Conservation (phyloP, 1,140 invertebrate genomes). For the Leptinotarsa texana region DNA sequence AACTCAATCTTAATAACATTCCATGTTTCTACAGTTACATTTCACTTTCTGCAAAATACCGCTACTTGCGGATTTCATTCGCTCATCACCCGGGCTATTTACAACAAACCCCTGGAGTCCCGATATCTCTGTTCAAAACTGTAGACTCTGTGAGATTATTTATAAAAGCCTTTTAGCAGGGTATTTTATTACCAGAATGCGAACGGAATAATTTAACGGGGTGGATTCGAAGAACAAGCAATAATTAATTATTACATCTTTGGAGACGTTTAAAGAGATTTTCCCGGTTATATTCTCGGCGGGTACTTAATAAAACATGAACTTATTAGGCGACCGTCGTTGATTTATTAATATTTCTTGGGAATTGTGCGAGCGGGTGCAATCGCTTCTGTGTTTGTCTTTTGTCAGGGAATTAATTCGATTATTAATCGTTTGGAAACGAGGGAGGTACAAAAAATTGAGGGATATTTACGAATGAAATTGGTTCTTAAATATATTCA, state of each 20-base stretch:
- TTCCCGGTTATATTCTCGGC: slow-evolving; percentile 7
- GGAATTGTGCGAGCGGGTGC: background rate
- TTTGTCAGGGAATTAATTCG: background rate
- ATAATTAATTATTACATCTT: slow-evolving; percentile 9
- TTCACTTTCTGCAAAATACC: no score
- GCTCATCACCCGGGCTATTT: background rate
- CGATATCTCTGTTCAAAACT: background rate
- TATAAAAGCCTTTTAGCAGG: slow-evolving; percentile 6
- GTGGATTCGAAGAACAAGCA: slow-evolving; percentile 5
- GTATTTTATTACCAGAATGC: slow-evolving; percentile 6
- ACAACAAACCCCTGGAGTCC: background rate
- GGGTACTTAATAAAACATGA: slow-evolving; percentile 6
- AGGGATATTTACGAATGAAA: no score
- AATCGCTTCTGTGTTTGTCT: background rate
- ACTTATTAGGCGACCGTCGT: slow-evolving; percentile 5
- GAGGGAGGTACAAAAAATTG: background rate
- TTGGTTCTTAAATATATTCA: no score
- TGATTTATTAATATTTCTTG: slow-evolving; percentile 9
- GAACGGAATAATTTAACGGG: background rate
- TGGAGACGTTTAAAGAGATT: slow-evolving; percentile 1
- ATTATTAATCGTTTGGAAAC: background rate
- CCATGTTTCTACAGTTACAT: no score
- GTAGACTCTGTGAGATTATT: background rate
- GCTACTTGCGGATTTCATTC: no score
- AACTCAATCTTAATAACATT: no score